These are phyloP conservation scores for Catharus ustulatus DNA, from an alignment of 2,797 vertebrate genomes.

Conservation along the genomic window DNA sequence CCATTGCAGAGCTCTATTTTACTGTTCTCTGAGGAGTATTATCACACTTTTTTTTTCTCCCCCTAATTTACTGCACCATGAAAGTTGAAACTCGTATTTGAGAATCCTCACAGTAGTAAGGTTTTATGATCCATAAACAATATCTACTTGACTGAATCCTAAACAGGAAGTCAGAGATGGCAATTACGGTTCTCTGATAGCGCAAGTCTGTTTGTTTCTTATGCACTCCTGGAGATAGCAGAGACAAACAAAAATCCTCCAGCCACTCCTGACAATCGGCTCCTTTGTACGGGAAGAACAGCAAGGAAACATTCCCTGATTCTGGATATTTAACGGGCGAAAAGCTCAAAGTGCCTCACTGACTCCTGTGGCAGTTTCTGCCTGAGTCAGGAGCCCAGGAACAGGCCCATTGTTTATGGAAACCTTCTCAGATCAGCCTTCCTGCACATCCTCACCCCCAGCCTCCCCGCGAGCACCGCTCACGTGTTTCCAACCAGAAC, in stretches of 20 bases:
- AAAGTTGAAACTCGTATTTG: constrained; percentile 75
- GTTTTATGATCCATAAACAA: constrained; percentile 82
- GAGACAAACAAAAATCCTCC: constrained; percentile 8
- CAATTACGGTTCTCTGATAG: constrained; percentile 45
- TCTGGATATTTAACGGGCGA: neutral
- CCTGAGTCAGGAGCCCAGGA: neutral
- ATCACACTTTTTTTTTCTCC: constrained; percentile 37
- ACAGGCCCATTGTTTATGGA: constrained; percentile 11
- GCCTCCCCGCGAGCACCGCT: accelerated
- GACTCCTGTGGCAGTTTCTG: neutral
- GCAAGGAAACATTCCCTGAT: neutral
- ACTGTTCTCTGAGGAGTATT: constrained; percentile 78
- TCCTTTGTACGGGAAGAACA: constrained; percentile 10
- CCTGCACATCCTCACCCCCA: neutral
- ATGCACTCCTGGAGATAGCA: constrained; percentile 21
- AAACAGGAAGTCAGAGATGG: constrained; percentile 73
- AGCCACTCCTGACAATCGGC: neutral
- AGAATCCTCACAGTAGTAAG: constrained; percentile 76
- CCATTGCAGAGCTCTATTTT: constrained; percentile 77
- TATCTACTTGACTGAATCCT: constrained; percentile 74
- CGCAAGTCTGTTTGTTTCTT: constrained; percentile 36
- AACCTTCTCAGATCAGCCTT: neutral
- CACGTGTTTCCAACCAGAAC: constrained; percentile 1
- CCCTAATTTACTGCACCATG: constrained; percentile 77
- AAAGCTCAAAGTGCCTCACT: neutral